These are phyloP conservation scores for Schmidtea mediterranea DNA, from an alignment of 1,140 invertebrate species.

Conservation along the genomic window DNA sequence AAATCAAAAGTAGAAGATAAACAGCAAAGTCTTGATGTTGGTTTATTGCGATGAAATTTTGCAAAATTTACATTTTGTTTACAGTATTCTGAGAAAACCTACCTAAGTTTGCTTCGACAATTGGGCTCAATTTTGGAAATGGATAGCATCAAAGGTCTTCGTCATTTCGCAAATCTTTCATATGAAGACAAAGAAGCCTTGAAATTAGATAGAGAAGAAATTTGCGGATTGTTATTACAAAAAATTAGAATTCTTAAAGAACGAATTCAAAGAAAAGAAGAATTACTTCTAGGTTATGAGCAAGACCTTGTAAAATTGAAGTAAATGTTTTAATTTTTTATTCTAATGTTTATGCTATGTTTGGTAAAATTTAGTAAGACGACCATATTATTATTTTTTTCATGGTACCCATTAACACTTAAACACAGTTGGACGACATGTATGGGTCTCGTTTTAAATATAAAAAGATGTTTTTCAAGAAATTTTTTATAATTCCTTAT, in stretches of 20 bases:
- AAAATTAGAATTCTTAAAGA: slow-evolving; percentile 15
- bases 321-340: slow-evolving; percentile 9
- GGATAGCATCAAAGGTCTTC: slow-evolving; percentile 15
- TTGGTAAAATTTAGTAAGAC: too few relatives aligned
- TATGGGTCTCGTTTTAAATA: too few relatives aligned
- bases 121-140: slow-evolving; percentile 16
- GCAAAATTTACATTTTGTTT: slow-evolving; percentile 7
- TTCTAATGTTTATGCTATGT: slow-evolving; percentile 1
- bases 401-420: too few relatives aligned
- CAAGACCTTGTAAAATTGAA: slow-evolving; percentile 20
- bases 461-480: too few relatives aligned
- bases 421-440: too few relatives aligned
- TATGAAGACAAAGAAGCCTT: slow-evolving; percentile 20
- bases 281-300: slow-evolving; percentile 22
- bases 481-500: too few relatives aligned
- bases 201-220: slow-evolving; percentile 12
- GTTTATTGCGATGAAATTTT: slow-evolving; percentile 8
- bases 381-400: too few relatives aligned
- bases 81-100: slow-evolving; percentile 8
- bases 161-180: slow-evolving; percentile 21
- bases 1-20: too few relatives aligned
- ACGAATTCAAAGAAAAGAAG: slow-evolving; percentile 20
- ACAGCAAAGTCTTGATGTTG: too few relatives aligned
- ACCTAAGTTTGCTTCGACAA: slow-evolving; percentile 14
- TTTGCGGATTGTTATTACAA: slow-evolving; percentile 13